A percentile compares a stretch with the other conserved stretches of the same genome.
These are phyloP conservation scores for Mycalesis mineus DNA, from an alignment of 2,888 invertebrate genomes.

Conservation along the genomic window DNA sequence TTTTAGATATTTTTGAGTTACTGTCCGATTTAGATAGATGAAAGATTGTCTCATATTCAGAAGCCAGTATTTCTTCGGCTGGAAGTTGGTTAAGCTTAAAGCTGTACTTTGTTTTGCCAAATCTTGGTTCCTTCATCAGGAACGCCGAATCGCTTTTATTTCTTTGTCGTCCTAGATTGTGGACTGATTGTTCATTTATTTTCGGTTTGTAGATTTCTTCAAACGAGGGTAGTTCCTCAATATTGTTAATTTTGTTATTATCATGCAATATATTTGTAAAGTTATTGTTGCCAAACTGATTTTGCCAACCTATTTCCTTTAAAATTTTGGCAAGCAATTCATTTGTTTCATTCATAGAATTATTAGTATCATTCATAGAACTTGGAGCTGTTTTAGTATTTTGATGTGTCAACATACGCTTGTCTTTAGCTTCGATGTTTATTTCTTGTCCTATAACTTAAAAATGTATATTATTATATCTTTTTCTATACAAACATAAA, in stretches of 20 bases:
- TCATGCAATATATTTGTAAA: background rate
- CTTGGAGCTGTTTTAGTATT: background rate
- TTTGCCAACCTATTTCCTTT: slow-evolving; percentile 20
- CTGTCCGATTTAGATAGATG: background rate
- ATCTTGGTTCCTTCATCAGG: slow-evolving; percentile 15
- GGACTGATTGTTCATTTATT: background rate
- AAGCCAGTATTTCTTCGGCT: background rate
- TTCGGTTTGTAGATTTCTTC: background rate
- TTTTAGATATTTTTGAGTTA: background rate
- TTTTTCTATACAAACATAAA: too few species aligned
- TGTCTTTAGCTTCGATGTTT: background rate
- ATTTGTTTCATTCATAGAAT: slow-evolving; percentile 15
- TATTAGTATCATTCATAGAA: background rate
- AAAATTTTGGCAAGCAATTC: slow-evolving; percentile 25
- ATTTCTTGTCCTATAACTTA: slow-evolving; percentile 13
- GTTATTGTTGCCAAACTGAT: background rate
- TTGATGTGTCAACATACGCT: background rate
- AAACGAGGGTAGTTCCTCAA: background rate
- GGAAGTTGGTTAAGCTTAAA: background rate
- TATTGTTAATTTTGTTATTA: background rate
- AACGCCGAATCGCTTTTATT: slow-evolving; percentile 24
- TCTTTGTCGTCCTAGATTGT: background rate
- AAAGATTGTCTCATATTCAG: background rate
- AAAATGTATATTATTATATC: background rate
- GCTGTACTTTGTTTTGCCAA: background rate